phyloP scores from a whole-genome alignment of 2,113 vertebrate species.

The Sterna hirundo region DNA sequence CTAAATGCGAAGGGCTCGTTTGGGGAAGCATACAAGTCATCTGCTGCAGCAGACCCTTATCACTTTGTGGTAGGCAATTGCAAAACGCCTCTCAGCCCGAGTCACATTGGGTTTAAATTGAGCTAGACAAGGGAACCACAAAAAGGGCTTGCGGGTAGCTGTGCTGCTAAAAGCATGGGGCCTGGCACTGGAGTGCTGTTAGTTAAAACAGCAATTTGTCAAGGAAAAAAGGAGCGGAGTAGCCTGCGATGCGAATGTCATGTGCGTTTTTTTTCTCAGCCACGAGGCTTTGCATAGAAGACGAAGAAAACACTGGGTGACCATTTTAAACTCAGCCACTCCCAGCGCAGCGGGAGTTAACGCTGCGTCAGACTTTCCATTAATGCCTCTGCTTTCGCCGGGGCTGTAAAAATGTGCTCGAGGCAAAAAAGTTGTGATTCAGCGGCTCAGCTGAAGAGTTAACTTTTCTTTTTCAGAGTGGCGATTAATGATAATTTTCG shows the following conservation, averaged over 20 bases:
- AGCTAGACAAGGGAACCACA: constrained; percentile 34
- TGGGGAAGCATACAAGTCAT: constrained; percentile 26
- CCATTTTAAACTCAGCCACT: background rate
- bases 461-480: constrained; percentile 6
- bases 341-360: background rate
- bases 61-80: background rate
- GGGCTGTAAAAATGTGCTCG: constrained; percentile 8
- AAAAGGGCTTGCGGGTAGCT: constrained; percentile 21
- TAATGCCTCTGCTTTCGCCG: constrained; percentile 46
- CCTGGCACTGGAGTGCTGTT: background rate
- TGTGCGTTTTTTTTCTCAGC: background rate
- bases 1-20: background rate
- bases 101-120: background rate
- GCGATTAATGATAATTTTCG: background rate
- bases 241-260: background rate
- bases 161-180: background rate
- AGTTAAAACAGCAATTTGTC: background rate
- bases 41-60: constrained; percentile 10
- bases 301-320: background rate
- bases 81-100: constrained; percentile 2
- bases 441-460: constrained; percentile 23
- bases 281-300: background rate
- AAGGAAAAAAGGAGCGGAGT: background rate
- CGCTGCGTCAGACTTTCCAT: constrained; percentile 51
- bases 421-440: constrained; percentile 31